These are phyloP conservation scores for Falco biarmicus DNA, from an alignment of 2,797 vertebrate species.

Conservation along the genomic window DNA sequence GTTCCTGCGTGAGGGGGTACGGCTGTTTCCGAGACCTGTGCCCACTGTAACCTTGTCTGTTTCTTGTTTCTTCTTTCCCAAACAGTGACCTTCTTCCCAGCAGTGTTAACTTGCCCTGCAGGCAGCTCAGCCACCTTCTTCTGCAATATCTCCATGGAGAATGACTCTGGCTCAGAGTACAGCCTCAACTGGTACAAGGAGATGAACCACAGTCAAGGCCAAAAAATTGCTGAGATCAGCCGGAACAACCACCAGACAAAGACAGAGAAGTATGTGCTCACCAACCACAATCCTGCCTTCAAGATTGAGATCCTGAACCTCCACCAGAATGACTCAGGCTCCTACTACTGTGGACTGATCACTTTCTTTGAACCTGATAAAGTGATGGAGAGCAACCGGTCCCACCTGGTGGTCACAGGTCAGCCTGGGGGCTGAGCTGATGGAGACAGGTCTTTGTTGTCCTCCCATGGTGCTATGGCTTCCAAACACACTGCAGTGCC, in stretches of 20 bases:
- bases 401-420: conserved; percentile 70
- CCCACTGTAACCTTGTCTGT: not conserved
- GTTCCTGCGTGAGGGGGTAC: rapidly evolving
- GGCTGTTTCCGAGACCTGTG: not conserved
- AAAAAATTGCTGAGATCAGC: conserved; percentile 38
- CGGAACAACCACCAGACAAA: rapidly evolving
- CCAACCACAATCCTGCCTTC: not conserved
- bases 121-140: conserved; percentile 50
- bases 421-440: not conserved
- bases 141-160: conserved; percentile 44
- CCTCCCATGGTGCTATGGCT: rapidly evolving
- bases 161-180: not conserved
- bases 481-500: not conserved
- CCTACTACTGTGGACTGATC: conserved; percentile 62
- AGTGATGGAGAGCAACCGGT: conserved; percentile 43
- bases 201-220: not conserved
- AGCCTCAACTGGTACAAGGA: conserved; percentile 56
- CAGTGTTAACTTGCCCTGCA: not conserved
- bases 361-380: not conserved
- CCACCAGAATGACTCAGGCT: conserved; percentile 59
- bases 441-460: not conserved
- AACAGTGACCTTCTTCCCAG: conserved; percentile 50
- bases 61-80: not conserved
- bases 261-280: not conserved
- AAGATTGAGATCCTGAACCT: conserved; percentile 54